Conservation (phyloP, 2,797 vertebrate species). For the Tolypeutes matacus region DNA sequence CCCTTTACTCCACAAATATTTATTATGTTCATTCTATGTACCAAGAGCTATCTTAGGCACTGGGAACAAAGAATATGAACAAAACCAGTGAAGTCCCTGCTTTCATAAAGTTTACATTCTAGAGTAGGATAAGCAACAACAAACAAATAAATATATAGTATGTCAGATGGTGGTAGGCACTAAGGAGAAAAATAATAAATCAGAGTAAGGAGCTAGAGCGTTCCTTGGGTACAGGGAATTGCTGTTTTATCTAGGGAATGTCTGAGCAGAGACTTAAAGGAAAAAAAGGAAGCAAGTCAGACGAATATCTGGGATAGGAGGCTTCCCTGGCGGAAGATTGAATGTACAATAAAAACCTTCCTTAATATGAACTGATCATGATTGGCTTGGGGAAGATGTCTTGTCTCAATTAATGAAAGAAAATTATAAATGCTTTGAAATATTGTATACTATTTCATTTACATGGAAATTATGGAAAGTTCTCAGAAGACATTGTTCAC, state of each 20-base stretch:
- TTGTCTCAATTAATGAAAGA: background rate
- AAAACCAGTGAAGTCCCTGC: background rate
- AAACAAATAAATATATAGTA: background rate
- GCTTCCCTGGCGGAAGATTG: background rate
- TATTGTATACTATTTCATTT: background rate
- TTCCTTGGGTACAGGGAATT: background rate
- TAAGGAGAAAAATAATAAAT: background rate
- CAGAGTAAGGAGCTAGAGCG: background rate
- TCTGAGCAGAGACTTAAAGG: background rate
- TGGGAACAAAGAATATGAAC: background rate
- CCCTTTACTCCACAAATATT: background rate
- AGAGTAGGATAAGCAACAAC: background rate
- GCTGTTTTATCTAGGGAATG: background rate
- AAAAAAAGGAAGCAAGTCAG: constrained; percentile 33
- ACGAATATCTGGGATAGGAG: background rate
- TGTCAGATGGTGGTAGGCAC: background rate
- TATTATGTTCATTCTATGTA: background rate
- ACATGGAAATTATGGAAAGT: background rate
- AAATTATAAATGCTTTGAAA: constrained; percentile 1
- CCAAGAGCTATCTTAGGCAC: background rate
- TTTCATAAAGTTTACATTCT: constrained; percentile 32
- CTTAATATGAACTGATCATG: background rate
- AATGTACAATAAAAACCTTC: constrained; percentile 2
- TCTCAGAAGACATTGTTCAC: background rate
- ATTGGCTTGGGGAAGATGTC: background rate